A percentile compares a stretch with the other conserved stretches of the same genome.
These are phyloP conservation scores for Rhorus exstirpatorius DNA, from an alignment of 2,888 invertebrate genomes.

Conservation along the genomic window DNA sequence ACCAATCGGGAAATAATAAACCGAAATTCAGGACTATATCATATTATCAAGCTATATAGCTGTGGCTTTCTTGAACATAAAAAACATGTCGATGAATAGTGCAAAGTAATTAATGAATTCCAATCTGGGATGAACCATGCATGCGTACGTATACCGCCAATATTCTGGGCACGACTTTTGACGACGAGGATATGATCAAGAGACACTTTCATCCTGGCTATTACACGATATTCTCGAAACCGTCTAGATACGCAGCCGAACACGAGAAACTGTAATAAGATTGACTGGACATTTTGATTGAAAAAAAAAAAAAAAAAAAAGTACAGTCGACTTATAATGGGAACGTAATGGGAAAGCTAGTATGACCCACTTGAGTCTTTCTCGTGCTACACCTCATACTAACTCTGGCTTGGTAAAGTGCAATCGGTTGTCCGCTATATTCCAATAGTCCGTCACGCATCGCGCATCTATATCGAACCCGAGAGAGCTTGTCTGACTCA, in stretches of 20 bases:
- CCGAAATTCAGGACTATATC: too few relatives aligned
- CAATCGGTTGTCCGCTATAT: conserved; percentile 37
- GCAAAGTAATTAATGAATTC: too few relatives aligned
- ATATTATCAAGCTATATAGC: too few relatives aligned
- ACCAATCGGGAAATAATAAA: too few relatives aligned
- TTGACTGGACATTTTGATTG: conserved; percentile 30
- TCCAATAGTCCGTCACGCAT: conserved; percentile 55
- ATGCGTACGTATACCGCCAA: too few relatives aligned
- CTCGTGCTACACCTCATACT: conserved; percentile 4
- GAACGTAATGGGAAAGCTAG: conserved; percentile 53
- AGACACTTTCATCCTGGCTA: not conserved
- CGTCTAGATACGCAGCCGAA: conserved; percentile 7
- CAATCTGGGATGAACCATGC: too few relatives aligned
- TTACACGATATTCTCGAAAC: conserved; percentile 23
- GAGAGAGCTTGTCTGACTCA: conserved; percentile 43
- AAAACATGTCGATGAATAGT: too few relatives aligned
- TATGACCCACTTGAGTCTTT: conserved; percentile 49
- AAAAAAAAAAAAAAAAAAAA: conserved; percentile 19
- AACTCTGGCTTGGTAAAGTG: conserved; percentile 35
- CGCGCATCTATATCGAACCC: conserved; percentile 50
- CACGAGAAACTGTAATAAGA: conserved; percentile 36
- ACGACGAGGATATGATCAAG: too few relatives aligned
- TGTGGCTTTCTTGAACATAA: too few relatives aligned
- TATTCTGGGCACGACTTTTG: too few relatives aligned
- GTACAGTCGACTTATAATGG: conserved; percentile 39